A percentile compares a stretch with the other conserved stretches of the same genome.
phyloP scores from a whole-genome alignment of 2,888 invertebrate genomes.

The Drosophila parthenogenetica region DNA sequence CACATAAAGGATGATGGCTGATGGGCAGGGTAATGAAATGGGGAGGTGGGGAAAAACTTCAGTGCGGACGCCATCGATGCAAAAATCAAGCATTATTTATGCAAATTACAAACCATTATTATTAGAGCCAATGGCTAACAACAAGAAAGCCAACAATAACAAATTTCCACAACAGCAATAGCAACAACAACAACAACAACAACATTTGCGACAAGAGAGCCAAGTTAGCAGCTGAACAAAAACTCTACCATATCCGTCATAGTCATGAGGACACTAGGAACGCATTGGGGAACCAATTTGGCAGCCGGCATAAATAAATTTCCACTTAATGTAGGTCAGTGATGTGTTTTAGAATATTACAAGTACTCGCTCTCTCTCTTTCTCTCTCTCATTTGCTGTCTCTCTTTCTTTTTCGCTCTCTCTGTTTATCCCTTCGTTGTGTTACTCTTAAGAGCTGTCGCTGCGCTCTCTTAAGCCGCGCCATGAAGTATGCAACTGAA shows the following conservation, averaged over 20 bases:
- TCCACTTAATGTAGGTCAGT: constrained; percentile 80
- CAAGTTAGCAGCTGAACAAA: constrained; percentile 38
- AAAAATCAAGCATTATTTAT: constrained; percentile 76
- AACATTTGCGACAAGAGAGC: constrained; percentile 21
- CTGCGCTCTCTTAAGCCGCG: constrained; percentile 49
- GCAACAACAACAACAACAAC: constrained; percentile 14
- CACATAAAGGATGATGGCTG: neutral
- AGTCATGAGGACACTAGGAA: constrained; percentile 56
- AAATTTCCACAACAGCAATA: constrained; percentile 19
- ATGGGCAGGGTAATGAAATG: neutral
- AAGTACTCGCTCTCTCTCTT: constrained; percentile 1
- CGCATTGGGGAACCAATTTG: constrained; percentile 74
- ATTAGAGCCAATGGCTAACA: constrained; percentile 70
- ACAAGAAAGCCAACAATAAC: constrained; percentile 28
- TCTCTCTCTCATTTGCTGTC: constrained; percentile 7
- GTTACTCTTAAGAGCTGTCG: constrained; percentile 39
- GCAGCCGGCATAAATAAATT: constrained; percentile 81
- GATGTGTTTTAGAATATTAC: constrained; percentile 49
- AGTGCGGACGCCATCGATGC: constrained; percentile 50
- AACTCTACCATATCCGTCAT: constrained; percentile 68
- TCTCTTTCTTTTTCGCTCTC: constrained; percentile 1
- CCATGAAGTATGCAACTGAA: constrained; percentile 39
- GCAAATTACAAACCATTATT: constrained; percentile 78
- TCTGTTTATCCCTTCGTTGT: constrained; percentile 6
- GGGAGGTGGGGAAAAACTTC: neutral